Conservation (phyloP, 2,113 vertebrate species). For the Zosterops pallidus region DNA sequence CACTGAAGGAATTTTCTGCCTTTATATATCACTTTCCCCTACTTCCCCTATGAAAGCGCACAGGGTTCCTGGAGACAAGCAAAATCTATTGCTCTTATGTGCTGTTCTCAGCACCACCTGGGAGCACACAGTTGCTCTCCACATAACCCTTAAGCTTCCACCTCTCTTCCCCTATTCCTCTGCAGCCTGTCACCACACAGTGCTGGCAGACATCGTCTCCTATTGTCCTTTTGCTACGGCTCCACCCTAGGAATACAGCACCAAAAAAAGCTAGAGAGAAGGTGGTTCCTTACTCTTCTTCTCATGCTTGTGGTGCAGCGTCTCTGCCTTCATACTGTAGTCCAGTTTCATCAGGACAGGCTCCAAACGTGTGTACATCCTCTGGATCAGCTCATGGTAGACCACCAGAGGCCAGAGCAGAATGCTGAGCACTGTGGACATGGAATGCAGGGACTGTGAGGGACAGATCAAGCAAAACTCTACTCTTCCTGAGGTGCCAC, state of each 20-base stretch:
- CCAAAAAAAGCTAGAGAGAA: not conserved
- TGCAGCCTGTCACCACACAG: not conserved
- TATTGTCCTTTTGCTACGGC: not conserved
- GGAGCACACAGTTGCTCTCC: not conserved
- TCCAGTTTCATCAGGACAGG: slow-evolving; percentile 98
- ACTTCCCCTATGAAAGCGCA: not conserved
- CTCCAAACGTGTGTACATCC: slow-evolving; percentile 96
- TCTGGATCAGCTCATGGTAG: slow-evolving; percentile 97
- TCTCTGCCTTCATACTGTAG: slow-evolving; percentile 98
- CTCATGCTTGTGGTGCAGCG: slow-evolving; percentile 89
- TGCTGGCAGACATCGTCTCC: not conserved
- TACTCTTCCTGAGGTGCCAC: not conserved
- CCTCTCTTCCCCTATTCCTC: not conserved
- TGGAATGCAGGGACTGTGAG: not conserved
- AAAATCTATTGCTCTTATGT: not conserved
- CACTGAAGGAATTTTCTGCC: not conserved
- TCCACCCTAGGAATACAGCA: not conserved
- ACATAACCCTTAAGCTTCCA: not conserved
- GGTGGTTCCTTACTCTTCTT: slow-evolving; percentile 87
- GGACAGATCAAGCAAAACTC: not conserved
- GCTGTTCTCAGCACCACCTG: not conserved
- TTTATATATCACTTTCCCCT: not conserved
- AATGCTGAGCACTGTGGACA: slow-evolving; percentile 87
- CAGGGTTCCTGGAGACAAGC: not conserved
- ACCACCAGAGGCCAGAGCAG: slow-evolving; percentile 96